phyloP scores from a whole-genome alignment of 2,113 vertebrate species.

The Rhineura floridana region DNA sequence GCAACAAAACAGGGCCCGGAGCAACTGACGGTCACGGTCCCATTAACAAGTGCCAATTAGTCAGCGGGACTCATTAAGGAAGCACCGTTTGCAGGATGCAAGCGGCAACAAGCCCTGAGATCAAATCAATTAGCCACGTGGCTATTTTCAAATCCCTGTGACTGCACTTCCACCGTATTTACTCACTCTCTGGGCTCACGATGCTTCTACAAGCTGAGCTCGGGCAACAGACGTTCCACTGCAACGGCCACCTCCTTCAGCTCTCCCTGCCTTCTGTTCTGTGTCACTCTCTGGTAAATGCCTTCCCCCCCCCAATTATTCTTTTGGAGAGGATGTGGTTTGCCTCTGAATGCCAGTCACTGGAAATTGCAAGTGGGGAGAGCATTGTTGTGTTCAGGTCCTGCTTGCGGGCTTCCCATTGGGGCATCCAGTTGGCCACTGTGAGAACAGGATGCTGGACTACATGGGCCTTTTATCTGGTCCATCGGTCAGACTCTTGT shows the following conservation, averaged over 20 bases:
- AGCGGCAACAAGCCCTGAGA: not conserved
- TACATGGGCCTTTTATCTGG: too few species aligned
- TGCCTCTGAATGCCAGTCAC: not conserved
- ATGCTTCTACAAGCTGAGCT: not conserved
- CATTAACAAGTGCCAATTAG: not conserved
- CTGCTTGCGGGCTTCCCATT: too few species aligned
- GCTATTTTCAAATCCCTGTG: not conserved
- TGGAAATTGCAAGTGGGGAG: too few species aligned
- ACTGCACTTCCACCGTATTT: not conserved
- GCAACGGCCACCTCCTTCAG: not conserved
- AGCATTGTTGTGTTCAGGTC: too few species aligned
- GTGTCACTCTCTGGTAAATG: not conserved
- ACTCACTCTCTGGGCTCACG: constrained; percentile 36
- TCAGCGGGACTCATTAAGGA: not conserved
- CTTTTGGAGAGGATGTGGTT: not conserved
- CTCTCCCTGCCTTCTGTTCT: not conserved
- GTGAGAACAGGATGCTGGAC: too few species aligned
- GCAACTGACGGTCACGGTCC: accelerated
- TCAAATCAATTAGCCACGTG: not conserved
- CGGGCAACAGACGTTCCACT: not conserved
- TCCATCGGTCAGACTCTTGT: too few species aligned
- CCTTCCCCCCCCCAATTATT: not conserved
- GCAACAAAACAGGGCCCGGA: accelerated
- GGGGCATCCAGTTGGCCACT: too few species aligned
- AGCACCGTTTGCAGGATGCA: not conserved